phyloP scores from a whole-genome alignment of 2,797 vertebrate species.

The Myripristis jacobus region DNA sequence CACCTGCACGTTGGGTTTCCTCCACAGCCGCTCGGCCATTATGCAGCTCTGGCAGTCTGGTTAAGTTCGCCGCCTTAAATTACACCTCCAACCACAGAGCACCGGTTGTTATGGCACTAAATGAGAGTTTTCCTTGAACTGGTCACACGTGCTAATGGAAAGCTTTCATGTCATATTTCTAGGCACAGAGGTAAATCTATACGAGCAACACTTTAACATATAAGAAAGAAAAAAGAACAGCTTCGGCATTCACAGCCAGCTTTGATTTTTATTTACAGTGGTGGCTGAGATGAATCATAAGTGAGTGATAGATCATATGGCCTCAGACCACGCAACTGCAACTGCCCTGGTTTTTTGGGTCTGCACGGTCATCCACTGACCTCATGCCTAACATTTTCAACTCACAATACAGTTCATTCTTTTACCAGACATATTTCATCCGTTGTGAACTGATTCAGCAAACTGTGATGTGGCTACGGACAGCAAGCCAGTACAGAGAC shows the following conservation, averaged over 20 bases:
- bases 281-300: too few species aligned
- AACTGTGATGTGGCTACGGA: too few species aligned
- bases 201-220: neutral
- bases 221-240: neutral
- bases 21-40: neutral
- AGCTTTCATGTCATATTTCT: neutral
- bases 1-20: slow-evolving; percentile 10
- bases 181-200: neutral
- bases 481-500: too few species aligned
- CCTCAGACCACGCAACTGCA: neutral
- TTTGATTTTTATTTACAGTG: too few species aligned
- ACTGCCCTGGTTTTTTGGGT: neutral
- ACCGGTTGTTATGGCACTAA: neutral
- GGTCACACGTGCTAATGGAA: neutral
- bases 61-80: neutral
- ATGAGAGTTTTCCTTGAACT: neutral
- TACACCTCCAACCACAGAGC: neutral
- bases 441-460: neutral
- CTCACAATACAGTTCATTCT: too few species aligned
- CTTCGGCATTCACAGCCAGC: neutral
- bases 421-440: neutral
- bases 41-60: slow-evolving; percentile 6
- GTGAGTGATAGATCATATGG: neutral
- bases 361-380: neutral
- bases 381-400: neutral